Base-by-base conservation (phyloP, 2,888 invertebrate genomes). In the Automeris io region DNA sequence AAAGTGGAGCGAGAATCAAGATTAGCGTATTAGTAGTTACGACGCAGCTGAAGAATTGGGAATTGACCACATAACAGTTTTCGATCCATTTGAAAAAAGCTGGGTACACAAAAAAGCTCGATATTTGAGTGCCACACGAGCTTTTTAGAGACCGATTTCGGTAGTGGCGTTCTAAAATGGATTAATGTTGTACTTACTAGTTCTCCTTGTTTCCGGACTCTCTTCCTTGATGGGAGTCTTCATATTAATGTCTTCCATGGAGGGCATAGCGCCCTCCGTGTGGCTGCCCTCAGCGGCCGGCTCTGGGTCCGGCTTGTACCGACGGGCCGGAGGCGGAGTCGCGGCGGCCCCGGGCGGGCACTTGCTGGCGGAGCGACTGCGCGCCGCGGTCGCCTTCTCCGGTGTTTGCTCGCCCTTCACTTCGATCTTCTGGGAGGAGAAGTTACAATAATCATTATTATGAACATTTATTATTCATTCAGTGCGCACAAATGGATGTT, bases 371-470 rank as follows among this genome's bases (percentile, higher is more conserved):
- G 81, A 72, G 0, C 83, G 70, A 3, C 75, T 64, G 5, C 76
- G 70, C 0, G 65, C 52, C 2, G 57, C 49, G 1, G 67, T 67
- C 3, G 66, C 63, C 49, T 85, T 81, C 46, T 87, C 87, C 0
- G 86, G 86, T 0, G 85, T 86, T 42, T 72, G 72, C 18, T 86
- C 86, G 3, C 51, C 54, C 57, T 87, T 87, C 13, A 80, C 70
- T 58, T 88, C 88, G 38, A 87, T 74, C 61, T 88, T 88, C 88
- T 88, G 61, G 6, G 35, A 41, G 36, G 9, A 24, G 3, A n/a
- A 5, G 18, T 11, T 11, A 21, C n/a, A 12, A 13, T 12, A 29
- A 12, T 1, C 12, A 22, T 22, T 22, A 2, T 8, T 8, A n/a
- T 2, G 23, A 8, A 1, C 8, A 23, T 4, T 23, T 9, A 23